A percentile compares a stretch with the other conserved stretches of the same genome.
phyloP scores from a whole-genome alignment of 2,113 vertebrate genomes.

The Pangasianodon hypophthalmus region DNA sequence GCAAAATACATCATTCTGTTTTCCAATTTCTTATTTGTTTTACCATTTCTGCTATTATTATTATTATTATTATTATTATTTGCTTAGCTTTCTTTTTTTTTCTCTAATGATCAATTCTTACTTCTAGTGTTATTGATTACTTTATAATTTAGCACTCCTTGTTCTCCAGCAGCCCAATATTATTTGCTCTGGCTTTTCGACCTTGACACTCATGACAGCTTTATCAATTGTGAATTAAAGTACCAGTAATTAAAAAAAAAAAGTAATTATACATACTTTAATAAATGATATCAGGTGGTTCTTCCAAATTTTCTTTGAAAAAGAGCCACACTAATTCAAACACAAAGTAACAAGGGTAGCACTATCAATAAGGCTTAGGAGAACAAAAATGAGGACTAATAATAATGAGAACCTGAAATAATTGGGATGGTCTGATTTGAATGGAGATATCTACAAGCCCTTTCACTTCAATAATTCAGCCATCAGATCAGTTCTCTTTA shows the following conservation, averaged over 20 bases:
- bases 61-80: not conserved
- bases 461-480: conserved; percentile 11
- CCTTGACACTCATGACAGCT: not conserved
- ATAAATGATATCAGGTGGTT: not conserved
- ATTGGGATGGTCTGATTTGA: conserved; percentile 5
- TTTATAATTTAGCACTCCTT: not conserved
- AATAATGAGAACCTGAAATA: conserved; percentile 4
- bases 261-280: conserved; percentile 15
- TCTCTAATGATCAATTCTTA: not conserved
- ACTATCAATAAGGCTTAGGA: not conserved
- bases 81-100: not conserved
- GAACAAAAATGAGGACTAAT: not conserved
- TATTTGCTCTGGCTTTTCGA: not conserved
- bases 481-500: not conserved
- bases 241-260: not conserved
- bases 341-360: not conserved
- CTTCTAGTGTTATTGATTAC: not conserved
- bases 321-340: not conserved
- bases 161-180: not conserved
- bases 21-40: not conserved
- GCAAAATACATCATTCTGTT: not conserved
- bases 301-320: not conserved
- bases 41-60: not conserved
- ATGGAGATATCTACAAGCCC: not conserved
- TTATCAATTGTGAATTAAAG: conserved; percentile 7